Conservation (phyloP, 2,797 vertebrate species). For the Micromesistius poutassou region DNA sequence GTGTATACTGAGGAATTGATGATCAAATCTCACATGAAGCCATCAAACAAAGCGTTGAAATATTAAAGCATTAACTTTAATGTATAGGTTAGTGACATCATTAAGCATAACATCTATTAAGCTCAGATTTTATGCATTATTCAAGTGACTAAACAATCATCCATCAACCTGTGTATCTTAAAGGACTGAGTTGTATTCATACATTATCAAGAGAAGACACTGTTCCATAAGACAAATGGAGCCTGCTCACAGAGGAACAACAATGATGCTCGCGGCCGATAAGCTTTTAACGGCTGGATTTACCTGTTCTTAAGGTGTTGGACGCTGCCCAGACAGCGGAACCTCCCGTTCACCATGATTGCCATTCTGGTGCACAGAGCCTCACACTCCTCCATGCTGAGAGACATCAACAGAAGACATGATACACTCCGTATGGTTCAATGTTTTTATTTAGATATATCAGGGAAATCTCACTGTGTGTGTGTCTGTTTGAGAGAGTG, state of each 20-base stretch:
- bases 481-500: not conserved
- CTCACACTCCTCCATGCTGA: constrained; percentile 97
- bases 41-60: not conserved
- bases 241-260: too few species aligned
- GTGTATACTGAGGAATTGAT: not conserved
- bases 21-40: not conserved
- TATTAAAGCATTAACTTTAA: not conserved
- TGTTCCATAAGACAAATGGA: too few species aligned
- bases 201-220: too few species aligned
- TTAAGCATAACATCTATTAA: not conserved
- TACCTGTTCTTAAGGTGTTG: constrained; percentile 97
- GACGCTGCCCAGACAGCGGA: constrained; percentile 95
- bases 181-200: not conserved
- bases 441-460: not conserved
- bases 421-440: not conserved
- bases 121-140: not conserved
- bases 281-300: not conserved
- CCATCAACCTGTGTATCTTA: not conserved
- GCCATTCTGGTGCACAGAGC: constrained; percentile 96
- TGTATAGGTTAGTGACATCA: not conserved
- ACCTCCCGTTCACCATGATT: constrained; percentile 97
- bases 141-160: not conserved
- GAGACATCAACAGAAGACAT: not conserved
- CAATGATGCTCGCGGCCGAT: too few species aligned
- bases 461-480: not conserved